Conservation (phyloP, 1,140 invertebrate species). For the Polyergus mexicanus region DNA sequence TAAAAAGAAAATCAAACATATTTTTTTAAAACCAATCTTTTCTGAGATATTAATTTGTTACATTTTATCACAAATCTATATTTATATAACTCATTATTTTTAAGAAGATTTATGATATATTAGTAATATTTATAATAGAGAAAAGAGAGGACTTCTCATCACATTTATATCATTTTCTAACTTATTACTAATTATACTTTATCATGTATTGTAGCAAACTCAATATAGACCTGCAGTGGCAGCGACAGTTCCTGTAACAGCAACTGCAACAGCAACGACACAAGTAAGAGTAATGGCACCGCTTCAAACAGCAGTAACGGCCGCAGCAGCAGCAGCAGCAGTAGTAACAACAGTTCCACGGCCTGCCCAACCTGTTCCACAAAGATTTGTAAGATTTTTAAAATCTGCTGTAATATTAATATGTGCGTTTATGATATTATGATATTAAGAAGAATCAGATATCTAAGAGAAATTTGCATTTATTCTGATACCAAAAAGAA, state of each 20-base stretch:
- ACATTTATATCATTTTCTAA: conserved; percentile 3
- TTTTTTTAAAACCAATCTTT: conserved; percentile 1
- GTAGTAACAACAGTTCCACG: conserved; percentile 83
- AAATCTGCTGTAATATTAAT: too few species aligned
- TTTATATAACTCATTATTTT: conserved; percentile 30
- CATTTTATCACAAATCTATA: not conserved
- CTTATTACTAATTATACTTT: conserved; percentile 19
- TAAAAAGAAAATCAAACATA: not conserved
- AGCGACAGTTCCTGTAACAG: conserved; percentile 77
- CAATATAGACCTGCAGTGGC: conserved; percentile 81
- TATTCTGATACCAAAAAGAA: not conserved
- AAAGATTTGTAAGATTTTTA: conserved; percentile 82
- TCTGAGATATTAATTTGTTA: conserved; percentile 8
- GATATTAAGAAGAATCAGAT: too few species aligned
- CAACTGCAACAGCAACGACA: conserved; percentile 84
- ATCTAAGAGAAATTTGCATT: not conserved
- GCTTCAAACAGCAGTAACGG: conserved; percentile 77
- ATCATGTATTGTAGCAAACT: conserved; percentile 74
- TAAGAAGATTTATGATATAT: not conserved
- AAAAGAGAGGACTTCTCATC: too few species aligned
- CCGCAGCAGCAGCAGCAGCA: conserved; percentile 85
- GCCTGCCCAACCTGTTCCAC: conserved; percentile 84
- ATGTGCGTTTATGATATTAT: too few species aligned
- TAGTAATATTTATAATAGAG: conserved; percentile 9
- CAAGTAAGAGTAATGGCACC: conserved; percentile 88